Conservation (phyloP, 2,113 vertebrate genomes). For the Spilogale gracilis region DNA sequence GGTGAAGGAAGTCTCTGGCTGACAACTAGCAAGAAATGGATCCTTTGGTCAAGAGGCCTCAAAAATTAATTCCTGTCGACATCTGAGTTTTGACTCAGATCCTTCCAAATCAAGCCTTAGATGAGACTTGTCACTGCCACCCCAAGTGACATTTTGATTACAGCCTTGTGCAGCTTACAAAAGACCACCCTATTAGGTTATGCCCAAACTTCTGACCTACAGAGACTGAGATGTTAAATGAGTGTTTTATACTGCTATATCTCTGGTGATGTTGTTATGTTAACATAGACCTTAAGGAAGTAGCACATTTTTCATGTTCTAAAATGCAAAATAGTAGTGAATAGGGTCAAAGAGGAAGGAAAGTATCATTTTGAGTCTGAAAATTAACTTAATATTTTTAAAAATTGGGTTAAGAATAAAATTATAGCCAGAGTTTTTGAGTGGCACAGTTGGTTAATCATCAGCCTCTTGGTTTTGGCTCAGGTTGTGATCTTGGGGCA, state of each 20-base stretch:
- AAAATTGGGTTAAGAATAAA: background rate
- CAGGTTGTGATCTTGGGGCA: background rate
- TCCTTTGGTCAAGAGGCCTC: background rate
- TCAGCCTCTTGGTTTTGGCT: background rate
- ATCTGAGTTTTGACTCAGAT: background rate
- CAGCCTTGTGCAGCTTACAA: background rate
- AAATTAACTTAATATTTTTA: background rate
- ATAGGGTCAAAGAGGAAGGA: background rate
- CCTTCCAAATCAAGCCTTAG: background rate
- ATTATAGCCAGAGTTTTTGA: background rate
- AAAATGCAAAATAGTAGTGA: background rate
- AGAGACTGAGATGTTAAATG: background rate
- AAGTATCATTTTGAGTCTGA: background rate
- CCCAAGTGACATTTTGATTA: rapidly evolving
- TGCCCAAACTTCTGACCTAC: background rate
- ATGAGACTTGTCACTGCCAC: background rate
- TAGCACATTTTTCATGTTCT: background rate
- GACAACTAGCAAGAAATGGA: background rate
- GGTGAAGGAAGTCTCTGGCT: background rate
- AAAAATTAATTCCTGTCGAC: background rate
- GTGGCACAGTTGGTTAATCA: background rate
- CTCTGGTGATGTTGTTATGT: background rate
- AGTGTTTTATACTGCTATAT: background rate
- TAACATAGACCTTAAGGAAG: background rate
- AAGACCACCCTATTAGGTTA: background rate